Evolutionary conservation across 1,140 invertebrate species (phyloP).

Genomic region (Agrypnia vestita): DNA sequence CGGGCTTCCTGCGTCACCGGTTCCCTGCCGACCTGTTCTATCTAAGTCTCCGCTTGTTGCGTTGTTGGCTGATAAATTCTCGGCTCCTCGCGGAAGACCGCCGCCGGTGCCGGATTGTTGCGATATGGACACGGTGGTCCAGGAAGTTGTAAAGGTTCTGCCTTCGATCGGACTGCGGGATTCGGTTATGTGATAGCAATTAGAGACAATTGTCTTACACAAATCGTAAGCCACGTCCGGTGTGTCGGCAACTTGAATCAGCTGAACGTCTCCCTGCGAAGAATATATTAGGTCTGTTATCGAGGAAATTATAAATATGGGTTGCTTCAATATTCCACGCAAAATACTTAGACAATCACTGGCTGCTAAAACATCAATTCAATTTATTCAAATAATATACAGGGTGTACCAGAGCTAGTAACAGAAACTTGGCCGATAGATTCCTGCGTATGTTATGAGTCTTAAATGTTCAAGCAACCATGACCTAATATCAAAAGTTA

Average conservation of each 20-base stretch:
- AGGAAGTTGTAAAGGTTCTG: slow-evolving; percentile 22
- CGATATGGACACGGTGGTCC: slow-evolving; percentile 4
- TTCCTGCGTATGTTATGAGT: too few relatives aligned
- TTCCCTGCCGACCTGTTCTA: background rate
- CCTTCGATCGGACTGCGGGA: background rate
- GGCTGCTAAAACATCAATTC: too few relatives aligned
- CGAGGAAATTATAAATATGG: background rate
- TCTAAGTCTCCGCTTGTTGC: background rate
- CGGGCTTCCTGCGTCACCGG: background rate
- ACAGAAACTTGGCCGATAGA: too few relatives aligned
- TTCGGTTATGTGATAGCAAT: slow-evolving; percentile 71
- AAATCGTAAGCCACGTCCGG: slow-evolving; percentile 88
- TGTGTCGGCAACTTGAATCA: slow-evolving; percentile 80
- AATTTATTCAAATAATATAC: background rate
- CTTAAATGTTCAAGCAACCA: too few relatives aligned
- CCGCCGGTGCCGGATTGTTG: background rate
- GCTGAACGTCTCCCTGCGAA: slow-evolving; percentile 83
- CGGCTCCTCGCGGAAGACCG: background rate
- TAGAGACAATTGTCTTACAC: slow-evolving; percentile 78
- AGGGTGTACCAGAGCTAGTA: too few relatives aligned
- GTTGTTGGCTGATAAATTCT: background rate
- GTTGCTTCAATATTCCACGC: background rate
- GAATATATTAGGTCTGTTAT: too few relatives aligned
- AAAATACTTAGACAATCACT: background rate
- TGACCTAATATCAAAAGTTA: too few relatives aligned